A percentile compares a stretch with the other conserved stretches of the same genome.
These are phyloP conservation scores for Hemichromis elongatus DNA, from an alignment of 2,113 vertebrate genomes.

Conservation along the genomic window DNA sequence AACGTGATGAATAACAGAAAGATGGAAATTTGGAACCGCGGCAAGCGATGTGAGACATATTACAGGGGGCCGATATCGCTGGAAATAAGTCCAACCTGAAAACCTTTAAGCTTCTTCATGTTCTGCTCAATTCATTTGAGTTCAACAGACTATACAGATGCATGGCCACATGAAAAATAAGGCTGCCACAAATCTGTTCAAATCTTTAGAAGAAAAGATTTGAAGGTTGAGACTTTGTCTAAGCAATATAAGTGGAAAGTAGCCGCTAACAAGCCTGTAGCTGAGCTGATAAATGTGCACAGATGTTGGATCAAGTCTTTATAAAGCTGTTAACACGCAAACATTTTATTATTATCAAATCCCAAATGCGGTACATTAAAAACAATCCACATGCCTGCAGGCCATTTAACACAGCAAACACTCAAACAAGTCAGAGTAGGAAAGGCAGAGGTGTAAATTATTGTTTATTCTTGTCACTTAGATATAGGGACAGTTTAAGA, in stretches of 20 bases:
- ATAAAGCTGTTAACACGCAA: not conserved
- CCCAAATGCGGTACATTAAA: not conserved
- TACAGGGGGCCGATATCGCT: not conserved
- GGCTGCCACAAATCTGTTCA: not conserved
- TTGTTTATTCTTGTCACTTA: not conserved
- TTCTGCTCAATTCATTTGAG: not conserved
- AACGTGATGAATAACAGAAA: conserved; percentile 1
- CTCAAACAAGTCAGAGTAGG: not conserved
- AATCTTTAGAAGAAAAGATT: not conserved
- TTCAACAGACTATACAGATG: not conserved
- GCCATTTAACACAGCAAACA: not conserved
- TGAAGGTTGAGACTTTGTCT: not conserved
- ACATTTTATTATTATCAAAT: not conserved
- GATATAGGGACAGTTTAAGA: not conserved
- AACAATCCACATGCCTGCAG: not conserved
- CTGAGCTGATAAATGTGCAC: not conserved
- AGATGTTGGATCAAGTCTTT: not conserved
- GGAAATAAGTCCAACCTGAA: not conserved
- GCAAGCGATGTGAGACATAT: conserved; percentile 18
- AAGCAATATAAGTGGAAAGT: not conserved
- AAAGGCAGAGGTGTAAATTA: not conserved
- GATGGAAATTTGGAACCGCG: not conserved
- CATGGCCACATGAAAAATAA: not conserved
- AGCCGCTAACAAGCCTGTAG: not conserved
- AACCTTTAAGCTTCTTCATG: not conserved